Evolutionary conservation across 2,888 invertebrate species (phyloP).

Genomic region (Pyrrhosoma nymphula): DNA sequence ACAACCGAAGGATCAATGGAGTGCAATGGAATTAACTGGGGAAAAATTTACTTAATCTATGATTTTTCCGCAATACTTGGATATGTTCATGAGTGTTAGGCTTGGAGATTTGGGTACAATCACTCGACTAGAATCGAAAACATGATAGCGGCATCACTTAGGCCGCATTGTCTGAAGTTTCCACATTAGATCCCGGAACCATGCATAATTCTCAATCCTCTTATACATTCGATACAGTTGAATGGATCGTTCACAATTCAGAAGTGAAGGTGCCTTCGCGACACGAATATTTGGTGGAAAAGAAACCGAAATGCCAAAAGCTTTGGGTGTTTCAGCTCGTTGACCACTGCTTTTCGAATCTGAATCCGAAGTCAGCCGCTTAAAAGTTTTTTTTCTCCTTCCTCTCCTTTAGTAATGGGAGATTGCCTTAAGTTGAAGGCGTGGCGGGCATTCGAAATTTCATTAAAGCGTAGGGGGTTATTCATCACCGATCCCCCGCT

Average conservation of each 20-base stretch:
- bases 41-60: too few species aligned
- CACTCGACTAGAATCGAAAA: too few species aligned
- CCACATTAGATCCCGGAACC: neutral
- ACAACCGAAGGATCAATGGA: too few species aligned
- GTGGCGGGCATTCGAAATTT: neutral
- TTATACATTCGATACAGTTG: neutral
- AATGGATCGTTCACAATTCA: neutral
- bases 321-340: neutral
- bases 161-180: too few species aligned
- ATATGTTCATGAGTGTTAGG: too few species aligned
- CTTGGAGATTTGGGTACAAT: too few species aligned
- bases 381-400: too few species aligned
- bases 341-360: neutral
- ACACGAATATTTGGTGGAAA: neutral
- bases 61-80: too few species aligned
- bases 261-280: neutral
- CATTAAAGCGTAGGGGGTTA: neutral
- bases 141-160: too few species aligned
- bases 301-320: neutral
- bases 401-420: neutral
- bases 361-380: neutral
- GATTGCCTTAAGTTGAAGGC: neutral
- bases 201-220: neutral
- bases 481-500: neutral
- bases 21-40: too few species aligned